Percentiles rank a stretch among this genome's conserved stretches.
These are phyloP conservation scores for Drosophila anomelani DNA, from an alignment of 2,888 invertebrate species.

Conservation along the genomic window DNA sequence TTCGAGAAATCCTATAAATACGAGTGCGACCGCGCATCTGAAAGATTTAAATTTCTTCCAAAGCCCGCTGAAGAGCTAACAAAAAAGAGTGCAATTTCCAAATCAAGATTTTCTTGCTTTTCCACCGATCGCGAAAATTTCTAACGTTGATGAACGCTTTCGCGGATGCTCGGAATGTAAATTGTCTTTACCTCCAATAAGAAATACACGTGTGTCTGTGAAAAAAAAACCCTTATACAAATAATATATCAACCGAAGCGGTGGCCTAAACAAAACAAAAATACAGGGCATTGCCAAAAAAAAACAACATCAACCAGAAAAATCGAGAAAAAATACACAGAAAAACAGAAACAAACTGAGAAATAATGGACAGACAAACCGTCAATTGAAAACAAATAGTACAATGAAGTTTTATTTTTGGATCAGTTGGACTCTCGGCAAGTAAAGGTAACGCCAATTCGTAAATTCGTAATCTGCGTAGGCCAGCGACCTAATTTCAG, in stretches of 20 bases:
- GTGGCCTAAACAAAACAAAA: conserved; percentile 24
- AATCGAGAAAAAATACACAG: background rate
- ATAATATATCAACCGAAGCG: conserved; percentile 9
- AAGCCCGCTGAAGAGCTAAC: background rate
- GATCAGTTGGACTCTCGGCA: conserved; percentile 35
- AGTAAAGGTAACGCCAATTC: conserved; percentile 38
- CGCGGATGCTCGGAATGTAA: conserved; percentile 1
- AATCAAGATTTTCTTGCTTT: background rate
- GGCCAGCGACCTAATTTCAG: conserved; percentile 42
- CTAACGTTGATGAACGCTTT: background rate
- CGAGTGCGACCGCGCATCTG: background rate
- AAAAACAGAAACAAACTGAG: conserved; percentile 38
- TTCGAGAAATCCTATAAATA: conserved; percentile 1
- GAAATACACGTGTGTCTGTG: conserved; percentile 23
- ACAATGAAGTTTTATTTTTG: conserved; percentile 49
- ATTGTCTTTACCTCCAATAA: background rate
- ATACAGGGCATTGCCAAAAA: conserved; percentile 23
- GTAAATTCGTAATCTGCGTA: conserved; percentile 39
- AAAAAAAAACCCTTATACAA: conserved; percentile 7
- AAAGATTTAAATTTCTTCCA: conserved; percentile 1
- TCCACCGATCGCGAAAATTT: conserved; percentile 3
- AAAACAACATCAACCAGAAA: conserved; percentile 17
- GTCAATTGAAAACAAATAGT: conserved; percentile 57
- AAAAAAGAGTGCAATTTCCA: background rate
- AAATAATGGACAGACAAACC: conserved; percentile 66